A percentile compares a stretch with the other conserved stretches of the same genome.
These are phyloP conservation scores for Argyra leucocephala DNA, from an alignment of 2,888 invertebrate genomes.

Conservation along the genomic window DNA sequence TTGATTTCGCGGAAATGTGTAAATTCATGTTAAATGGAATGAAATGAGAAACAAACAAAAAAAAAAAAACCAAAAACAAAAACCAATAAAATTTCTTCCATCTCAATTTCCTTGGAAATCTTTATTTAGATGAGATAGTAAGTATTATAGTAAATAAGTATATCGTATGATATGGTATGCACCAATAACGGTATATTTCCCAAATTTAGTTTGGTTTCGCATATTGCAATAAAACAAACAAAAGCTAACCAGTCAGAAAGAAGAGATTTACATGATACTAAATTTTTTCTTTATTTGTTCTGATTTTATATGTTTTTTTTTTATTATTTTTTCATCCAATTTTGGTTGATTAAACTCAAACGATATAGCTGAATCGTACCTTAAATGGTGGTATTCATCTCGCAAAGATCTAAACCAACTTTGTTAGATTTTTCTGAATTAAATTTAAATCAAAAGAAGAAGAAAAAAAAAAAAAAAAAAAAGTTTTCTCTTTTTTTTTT, in stretches of 20 bases:
- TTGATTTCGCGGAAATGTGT: not conserved
- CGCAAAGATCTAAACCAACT: not conserved
- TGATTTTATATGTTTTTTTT: too few relatives aligned
- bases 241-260: too few relatives aligned
- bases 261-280: too few relatives aligned
- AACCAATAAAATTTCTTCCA: not conserved
- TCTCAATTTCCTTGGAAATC: not conserved
- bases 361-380: not conserved
- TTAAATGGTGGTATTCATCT: not conserved
- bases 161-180: too few relatives aligned
- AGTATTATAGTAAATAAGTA: too few relatives aligned
- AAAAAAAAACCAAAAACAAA: not conserved
- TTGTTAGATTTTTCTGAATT: too few relatives aligned
- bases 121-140: too few relatives aligned
- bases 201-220: not conserved
- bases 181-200: not conserved
- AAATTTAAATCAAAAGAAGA: not conserved
- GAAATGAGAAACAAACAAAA: not conserved
- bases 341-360: not conserved
- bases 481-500: too few relatives aligned
- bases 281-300: too few relatives aligned
- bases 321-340: not conserved
- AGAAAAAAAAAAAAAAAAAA: too few relatives aligned
- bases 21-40: too few relatives aligned
- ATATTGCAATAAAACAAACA: not conserved